Evolutionary conservation across 2,113 vertebrate species (phyloP).

Genomic region (Daubentonia madagascariensis): DNA sequence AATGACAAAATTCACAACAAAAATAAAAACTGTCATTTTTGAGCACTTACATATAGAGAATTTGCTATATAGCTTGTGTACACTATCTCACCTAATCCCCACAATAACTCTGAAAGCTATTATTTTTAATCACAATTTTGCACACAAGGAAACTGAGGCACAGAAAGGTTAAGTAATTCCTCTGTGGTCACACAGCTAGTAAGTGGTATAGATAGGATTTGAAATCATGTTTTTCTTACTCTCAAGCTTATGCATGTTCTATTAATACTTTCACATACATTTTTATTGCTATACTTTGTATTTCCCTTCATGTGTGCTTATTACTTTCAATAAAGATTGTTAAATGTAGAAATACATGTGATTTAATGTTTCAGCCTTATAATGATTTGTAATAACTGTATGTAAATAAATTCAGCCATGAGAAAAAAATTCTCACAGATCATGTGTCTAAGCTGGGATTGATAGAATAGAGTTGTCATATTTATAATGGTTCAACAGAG

Average conservation of each 20-base stretch:
- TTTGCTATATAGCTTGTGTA: neutral
- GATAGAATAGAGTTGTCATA: conserved; percentile 5
- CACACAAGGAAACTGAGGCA: neutral
- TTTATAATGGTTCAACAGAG: neutral
- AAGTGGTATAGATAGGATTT: neutral
- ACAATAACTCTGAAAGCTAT: neutral
- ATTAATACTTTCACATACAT: neutral
- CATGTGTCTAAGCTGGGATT: neutral
- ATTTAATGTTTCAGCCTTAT: neutral
- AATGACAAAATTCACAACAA: conserved; percentile 28
- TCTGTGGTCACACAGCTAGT: neutral
- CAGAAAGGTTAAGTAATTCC: neutral
- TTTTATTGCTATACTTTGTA: neutral
- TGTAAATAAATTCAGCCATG: conserved; percentile 16
- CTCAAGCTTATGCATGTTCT: neutral
- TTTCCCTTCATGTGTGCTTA: conserved; percentile 16
- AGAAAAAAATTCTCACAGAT: neutral
- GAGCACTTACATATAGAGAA: neutral
- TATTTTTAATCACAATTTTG: conserved; percentile 12
- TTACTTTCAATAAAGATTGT: conserved; percentile 30
- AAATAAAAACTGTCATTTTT: conserved; percentile 6
- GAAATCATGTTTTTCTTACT: neutral
- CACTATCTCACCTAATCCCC: neutral
- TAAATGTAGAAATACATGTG: conserved; percentile 8
- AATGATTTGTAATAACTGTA: conserved; percentile 19